Evolutionary conservation across 2,797 vertebrate genomes (phyloP).

Genomic region (Pipistrellus pygmaeus): DNA sequence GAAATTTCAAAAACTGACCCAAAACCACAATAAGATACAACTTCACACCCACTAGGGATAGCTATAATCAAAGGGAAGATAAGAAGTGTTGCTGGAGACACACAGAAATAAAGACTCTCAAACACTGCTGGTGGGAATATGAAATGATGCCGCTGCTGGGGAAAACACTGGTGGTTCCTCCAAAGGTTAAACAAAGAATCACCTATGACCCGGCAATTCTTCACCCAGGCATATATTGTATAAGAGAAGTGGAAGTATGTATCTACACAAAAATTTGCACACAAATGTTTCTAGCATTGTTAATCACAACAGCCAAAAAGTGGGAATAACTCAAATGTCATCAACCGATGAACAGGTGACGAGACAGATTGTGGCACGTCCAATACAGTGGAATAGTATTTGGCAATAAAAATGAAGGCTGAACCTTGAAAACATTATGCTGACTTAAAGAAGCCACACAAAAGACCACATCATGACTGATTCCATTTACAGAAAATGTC

Average conservation of each 20-base stretch:
- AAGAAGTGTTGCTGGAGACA: neutral
- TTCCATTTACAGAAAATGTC: neutral
- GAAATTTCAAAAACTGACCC: constrained; percentile 12
- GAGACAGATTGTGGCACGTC: neutral
- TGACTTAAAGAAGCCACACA: neutral
- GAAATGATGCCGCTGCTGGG: neutral
- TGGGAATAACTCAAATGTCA: neutral
- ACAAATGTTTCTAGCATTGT: neutral
- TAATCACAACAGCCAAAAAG: neutral
- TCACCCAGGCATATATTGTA: neutral
- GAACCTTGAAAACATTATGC: neutral
- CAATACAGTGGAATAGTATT: neutral
- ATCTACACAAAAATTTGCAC: neutral
- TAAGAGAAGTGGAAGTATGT: neutral
- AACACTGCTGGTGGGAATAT: neutral
- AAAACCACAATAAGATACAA: neutral
- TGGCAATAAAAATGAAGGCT: neutral
- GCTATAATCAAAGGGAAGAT: neutral
- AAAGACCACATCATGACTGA: neutral
- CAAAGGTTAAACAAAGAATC: neutral
- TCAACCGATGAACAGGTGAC: neutral
- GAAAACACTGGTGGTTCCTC: neutral
- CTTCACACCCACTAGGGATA: neutral
- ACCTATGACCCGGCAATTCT: neutral
- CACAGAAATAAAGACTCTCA: neutral